These are phyloP conservation scores for Protophormia terraenovae DNA, from an alignment of 2,888 invertebrate species.

Conservation along the genomic window DNA sequence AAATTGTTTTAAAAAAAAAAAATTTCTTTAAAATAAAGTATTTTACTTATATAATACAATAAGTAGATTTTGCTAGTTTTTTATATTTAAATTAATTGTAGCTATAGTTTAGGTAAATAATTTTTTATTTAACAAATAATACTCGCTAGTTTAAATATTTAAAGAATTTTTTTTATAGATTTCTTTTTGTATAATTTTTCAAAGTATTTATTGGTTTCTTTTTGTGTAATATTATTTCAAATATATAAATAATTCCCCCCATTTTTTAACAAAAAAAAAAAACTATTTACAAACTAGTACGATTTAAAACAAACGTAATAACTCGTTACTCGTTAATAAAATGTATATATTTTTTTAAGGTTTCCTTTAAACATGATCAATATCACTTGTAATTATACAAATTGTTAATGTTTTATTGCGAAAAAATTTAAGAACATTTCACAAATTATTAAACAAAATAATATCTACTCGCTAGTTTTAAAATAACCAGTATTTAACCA, in stretches of 20 bases:
- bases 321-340: slow-evolving; percentile 29
- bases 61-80: slow-evolving; percentile 59
- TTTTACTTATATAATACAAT: neutral
- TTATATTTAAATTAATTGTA: slow-evolving; percentile 47
- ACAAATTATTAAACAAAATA: neutral
- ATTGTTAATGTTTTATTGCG: neutral
- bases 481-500: slow-evolving; percentile 24
- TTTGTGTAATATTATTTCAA: neutral
- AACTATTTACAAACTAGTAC: slow-evolving; percentile 14
- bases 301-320: neutral
- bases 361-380: slow-evolving; percentile 4
- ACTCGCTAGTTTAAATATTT: slow-evolving; percentile 52
- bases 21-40: slow-evolving; percentile 23
- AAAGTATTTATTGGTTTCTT: slow-evolving; percentile 8
- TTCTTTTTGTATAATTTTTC: slow-evolving; percentile 7
- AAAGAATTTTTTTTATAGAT: slow-evolving; percentile 17
- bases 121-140: slow-evolving; percentile 25
- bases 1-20: slow-evolving; percentile 1
- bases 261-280: no score
- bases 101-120: slow-evolving; percentile 56
- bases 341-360: slow-evolving; percentile 1
- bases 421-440: neutral
- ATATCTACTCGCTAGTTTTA: slow-evolving; percentile 24
- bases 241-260: slow-evolving; percentile 13
- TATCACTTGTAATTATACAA: neutral